Evolutionary conservation across 2,888 invertebrate species (phyloP).

Genomic region (Heliconius ethilla): DNA sequence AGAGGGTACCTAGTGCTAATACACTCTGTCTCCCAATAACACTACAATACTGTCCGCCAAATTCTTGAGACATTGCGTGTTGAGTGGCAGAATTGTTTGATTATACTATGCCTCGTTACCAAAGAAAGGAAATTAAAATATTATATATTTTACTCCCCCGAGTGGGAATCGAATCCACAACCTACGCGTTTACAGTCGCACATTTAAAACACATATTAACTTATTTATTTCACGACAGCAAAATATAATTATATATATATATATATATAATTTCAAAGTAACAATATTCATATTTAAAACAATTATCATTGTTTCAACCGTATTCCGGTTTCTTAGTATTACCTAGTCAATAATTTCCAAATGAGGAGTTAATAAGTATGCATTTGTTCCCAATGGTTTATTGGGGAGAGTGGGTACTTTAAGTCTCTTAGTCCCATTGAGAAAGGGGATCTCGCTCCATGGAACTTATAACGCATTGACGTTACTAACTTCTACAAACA

Average conservation of each 20-base stretch:
- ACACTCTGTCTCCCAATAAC: too few species aligned
- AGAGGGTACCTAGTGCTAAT: too few species aligned
- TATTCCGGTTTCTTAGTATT: background rate
- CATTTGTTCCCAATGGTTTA: slow-evolving; percentile 13
- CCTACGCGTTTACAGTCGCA: too few species aligned
- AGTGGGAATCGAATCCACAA: too few species aligned
- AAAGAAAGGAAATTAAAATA: too few species aligned
- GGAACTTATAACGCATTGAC: background rate
- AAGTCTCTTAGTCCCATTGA: background rate
- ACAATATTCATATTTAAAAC: background rate
- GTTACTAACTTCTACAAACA: slow-evolving; percentile 1
- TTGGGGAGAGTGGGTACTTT: background rate
- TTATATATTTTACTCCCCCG: too few species aligned
- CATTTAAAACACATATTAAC: background rate
- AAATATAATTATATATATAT: too few species aligned
- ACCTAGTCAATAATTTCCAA: slow-evolving; percentile 16
- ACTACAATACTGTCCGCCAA: too few species aligned
- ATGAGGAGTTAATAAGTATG: slow-evolving; percentile 24
- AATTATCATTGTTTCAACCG: background rate
- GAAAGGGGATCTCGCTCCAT: background rate
- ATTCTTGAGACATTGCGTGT: too few species aligned
- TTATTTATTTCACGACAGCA: background rate
- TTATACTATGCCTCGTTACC: too few species aligned
- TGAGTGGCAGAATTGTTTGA: too few species aligned
- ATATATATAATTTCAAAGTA: background rate